Percentiles rank a stretch among this genome's conserved stretches.
Evolutionary conservation across 2,797 vertebrate genomes (phyloP).

Genomic region (Hydrocynus forskahlii): DNA sequence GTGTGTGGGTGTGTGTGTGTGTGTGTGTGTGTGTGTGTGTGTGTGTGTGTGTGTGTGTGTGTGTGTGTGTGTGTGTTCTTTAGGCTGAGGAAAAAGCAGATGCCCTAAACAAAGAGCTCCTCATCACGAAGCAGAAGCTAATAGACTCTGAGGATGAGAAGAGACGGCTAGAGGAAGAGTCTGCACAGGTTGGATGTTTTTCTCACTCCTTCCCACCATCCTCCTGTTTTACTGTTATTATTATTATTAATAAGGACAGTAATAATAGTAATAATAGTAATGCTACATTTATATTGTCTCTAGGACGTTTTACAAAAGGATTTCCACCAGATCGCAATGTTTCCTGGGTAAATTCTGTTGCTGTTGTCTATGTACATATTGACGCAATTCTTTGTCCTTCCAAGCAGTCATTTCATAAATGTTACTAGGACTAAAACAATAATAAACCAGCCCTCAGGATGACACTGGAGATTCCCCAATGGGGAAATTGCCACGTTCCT

Average conservation of each 20-base stretch:
- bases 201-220: neutral
- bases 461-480: neutral
- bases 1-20: too few species aligned
- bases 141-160: constrained; percentile 98
- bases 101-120: constrained; percentile 94
- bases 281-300: too few species aligned
- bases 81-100: constrained; percentile 98
- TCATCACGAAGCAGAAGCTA: constrained; percentile 98
- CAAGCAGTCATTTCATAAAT: neutral
- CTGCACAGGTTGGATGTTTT: constrained; percentile 84
- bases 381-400: neutral
- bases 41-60: constrained; percentile 35
- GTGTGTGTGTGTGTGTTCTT: constrained; percentile 40
- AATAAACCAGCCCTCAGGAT: neutral
- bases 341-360: neutral
- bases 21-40: too few species aligned
- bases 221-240: neutral
- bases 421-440: too few species aligned
- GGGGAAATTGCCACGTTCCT: neutral
- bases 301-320: too few species aligned
- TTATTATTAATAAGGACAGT: too few species aligned
- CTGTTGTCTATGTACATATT: neutral
- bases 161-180: constrained; percentile 91
- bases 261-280: too few species aligned
- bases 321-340: neutral